A percentile compares a stretch with the other conserved stretches of the same genome.
Conservation (phyloP, 2,888 invertebrate species). For the Polydrusus tereticollis region DNA sequence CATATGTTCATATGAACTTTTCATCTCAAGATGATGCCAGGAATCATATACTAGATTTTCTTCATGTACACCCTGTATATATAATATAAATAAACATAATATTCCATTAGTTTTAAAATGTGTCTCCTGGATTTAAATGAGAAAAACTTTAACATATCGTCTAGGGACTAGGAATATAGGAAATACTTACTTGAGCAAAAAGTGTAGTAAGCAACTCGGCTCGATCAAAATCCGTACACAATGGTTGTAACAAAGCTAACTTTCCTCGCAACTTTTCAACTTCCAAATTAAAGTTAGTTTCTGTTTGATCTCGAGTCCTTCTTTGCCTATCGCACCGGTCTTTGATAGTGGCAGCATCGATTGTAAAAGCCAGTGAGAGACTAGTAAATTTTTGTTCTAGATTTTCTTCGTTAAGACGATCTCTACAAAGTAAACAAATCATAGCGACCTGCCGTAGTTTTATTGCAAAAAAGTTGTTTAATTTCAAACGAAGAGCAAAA, state of each 20-base stretch:
- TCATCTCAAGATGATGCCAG: too few relatives aligned
- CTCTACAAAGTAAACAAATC: constrained; percentile 54
- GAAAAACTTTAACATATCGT: background rate
- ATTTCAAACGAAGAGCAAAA: too few relatives aligned
- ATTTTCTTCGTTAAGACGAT: constrained; percentile 64
- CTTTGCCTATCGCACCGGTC: constrained; percentile 71
- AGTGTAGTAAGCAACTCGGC: constrained; percentile 69
- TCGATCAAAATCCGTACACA: constrained; percentile 69
- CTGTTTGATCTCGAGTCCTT: constrained; percentile 72
- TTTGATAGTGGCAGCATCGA: constrained; percentile 70
- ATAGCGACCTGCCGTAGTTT: too few relatives aligned
- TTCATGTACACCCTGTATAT: too few relatives aligned
- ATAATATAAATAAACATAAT: too few relatives aligned
- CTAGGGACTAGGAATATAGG: background rate
- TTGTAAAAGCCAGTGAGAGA: constrained; percentile 72
- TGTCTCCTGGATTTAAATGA: too few relatives aligned
- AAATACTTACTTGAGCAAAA: constrained; percentile 65
- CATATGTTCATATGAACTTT: too few relatives aligned
- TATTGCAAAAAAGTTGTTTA: too few relatives aligned
- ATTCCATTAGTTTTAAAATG: too few relatives aligned
- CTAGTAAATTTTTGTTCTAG: constrained; percentile 71
- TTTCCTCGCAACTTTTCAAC: constrained; percentile 67
- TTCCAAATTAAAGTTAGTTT: constrained; percentile 71
- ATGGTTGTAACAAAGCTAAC: constrained; percentile 66
- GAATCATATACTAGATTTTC: too few relatives aligned